Evolutionary conservation across 2,797 vertebrate genomes (phyloP).

Genomic region (Enteromius anoplus): DNA sequence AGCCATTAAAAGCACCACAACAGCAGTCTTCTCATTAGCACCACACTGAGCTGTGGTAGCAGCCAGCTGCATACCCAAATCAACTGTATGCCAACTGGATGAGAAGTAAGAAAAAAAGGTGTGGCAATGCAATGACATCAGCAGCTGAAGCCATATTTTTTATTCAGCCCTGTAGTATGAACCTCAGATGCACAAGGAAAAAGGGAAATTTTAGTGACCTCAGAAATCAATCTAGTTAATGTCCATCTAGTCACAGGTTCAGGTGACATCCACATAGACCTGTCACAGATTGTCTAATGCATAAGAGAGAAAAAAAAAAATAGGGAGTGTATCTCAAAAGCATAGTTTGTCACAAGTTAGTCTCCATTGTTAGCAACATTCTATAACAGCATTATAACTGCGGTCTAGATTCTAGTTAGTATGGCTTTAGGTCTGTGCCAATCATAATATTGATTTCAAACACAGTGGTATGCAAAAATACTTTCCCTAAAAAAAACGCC

Average conservation of each 20-base stretch:
- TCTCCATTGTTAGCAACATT: too few species aligned
- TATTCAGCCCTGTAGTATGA: background rate
- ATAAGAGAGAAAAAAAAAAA: background rate
- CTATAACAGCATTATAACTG: too few species aligned
- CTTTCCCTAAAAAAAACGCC: too few species aligned
- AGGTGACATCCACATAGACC: too few species aligned
- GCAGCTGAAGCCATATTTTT: constrained; percentile 15
- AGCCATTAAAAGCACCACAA: constrained; percentile 70
- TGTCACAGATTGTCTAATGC: background rate
- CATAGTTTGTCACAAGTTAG: background rate
- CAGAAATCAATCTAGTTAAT: background rate
- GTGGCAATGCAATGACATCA: constrained; percentile 28
- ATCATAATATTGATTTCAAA: background rate
- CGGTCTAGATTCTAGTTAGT: too few species aligned
- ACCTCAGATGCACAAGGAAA: constrained; percentile 18
- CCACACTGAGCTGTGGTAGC: constrained; percentile 74
- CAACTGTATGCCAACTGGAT: constrained; percentile 61
- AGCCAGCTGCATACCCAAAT: constrained; percentile 71
- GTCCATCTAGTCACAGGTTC: background rate
- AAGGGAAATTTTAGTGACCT: background rate
- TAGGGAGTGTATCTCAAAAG: background rate
- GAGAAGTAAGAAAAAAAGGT: constrained; percentile 47
- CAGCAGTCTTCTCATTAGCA: constrained; percentile 75
- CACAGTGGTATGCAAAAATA: background rate
- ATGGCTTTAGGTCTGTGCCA: background rate